Percentiles rank a stretch among this genome's conserved stretches.
phyloP scores from a whole-genome alignment of 2,113 vertebrate species.

The Loxodonta africana region DNA sequence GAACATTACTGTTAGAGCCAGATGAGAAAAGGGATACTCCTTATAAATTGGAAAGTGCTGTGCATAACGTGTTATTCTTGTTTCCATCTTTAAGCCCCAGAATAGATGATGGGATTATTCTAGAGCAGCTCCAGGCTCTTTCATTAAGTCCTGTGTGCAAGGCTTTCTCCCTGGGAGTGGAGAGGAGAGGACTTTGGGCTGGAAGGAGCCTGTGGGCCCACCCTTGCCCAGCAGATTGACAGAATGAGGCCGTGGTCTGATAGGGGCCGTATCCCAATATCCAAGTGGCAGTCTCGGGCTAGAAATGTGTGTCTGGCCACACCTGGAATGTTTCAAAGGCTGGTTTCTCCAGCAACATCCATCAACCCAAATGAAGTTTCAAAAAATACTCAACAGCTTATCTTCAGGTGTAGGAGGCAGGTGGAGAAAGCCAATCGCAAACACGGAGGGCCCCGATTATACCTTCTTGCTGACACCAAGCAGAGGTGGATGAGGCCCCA shows the following conservation, averaged over 20 bases:
- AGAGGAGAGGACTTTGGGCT: not conserved
- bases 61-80: not conserved
- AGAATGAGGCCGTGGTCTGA: slow-evolving; percentile 80
- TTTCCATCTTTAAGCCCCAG: not conserved
- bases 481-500: not conserved
- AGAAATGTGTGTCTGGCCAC: slow-evolving; percentile 74
- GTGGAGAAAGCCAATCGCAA: not conserved
- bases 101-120: not conserved
- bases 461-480: slow-evolving; percentile 31
- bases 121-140: slow-evolving; percentile 18
- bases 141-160: slow-evolving; percentile 6
- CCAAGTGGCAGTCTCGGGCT: slow-evolving; percentile 58
- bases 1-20: not conserved
- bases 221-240: slow-evolving; percentile 81
- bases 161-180: slow-evolving; percentile 23
- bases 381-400: slow-evolving; percentile 55
- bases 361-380: slow-evolving; percentile 70
- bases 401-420: not conserved
- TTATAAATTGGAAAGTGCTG: not conserved
- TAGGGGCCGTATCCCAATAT: slow-evolving; percentile 82
- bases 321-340: slow-evolving; percentile 79
- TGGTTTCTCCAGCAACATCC: slow-evolving; percentile 76
- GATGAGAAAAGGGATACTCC: not conserved
- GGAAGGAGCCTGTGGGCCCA: slow-evolving; percentile 59
- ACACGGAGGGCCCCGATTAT: not conserved